Evolutionary conservation across 1,140 invertebrate species (phyloP).

Genomic region (Brachionus asplanchnoidis): DNA sequence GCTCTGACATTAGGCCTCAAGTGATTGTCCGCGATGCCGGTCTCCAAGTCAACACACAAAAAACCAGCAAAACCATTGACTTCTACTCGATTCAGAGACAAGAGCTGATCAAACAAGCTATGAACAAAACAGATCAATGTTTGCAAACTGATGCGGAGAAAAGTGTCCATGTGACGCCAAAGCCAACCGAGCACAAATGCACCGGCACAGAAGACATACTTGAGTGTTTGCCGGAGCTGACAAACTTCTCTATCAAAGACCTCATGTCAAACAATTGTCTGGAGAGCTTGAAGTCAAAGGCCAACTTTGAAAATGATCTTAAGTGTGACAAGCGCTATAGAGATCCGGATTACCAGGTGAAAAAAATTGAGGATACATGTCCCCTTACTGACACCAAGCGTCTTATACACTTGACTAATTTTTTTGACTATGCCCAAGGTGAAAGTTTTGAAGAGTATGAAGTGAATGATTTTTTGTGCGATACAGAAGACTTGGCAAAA

Average conservation of each 20-base stretch:
- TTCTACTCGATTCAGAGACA: background rate
- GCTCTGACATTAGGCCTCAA: background rate
- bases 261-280: background rate
- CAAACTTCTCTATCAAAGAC: background rate
- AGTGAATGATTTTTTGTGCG: background rate
- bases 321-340: background rate
- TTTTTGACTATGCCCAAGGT: background rate
- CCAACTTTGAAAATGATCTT: background rate
- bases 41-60: background rate
- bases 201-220: background rate
- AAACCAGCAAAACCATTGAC: background rate
- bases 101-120: background rate
- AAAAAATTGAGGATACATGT: background rate
- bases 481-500: background rate
- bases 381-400: background rate
- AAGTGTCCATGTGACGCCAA: background rate
- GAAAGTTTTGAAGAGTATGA: background rate
- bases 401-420: background rate
- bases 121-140: background rate
- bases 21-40: background rate
- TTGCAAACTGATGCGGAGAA: background rate
- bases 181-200: background rate
- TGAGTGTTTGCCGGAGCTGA: background rate
- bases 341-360: background rate
- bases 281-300: background rate